These are phyloP conservation scores for Lagorchestes hirsutus DNA, from an alignment of 2,797 vertebrate species.

Conservation along the genomic window DNA sequence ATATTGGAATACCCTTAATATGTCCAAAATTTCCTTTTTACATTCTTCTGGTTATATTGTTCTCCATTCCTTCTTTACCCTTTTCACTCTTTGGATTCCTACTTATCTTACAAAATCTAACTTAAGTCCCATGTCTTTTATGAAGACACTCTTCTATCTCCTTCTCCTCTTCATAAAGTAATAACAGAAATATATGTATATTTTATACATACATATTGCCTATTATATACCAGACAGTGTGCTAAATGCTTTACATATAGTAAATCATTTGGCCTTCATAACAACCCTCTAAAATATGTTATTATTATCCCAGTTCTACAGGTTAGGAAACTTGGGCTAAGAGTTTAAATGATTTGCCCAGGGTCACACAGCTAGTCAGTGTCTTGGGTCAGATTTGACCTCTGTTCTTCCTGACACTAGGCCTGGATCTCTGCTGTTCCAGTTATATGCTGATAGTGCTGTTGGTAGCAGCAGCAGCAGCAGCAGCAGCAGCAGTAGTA, in stretches of 20 bases:
- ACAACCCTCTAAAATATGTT: background rate
- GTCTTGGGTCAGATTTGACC: too few relatives aligned
- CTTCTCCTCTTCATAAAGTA: background rate
- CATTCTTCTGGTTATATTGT: background rate
- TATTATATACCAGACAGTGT: background rate
- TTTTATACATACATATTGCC: too few relatives aligned
- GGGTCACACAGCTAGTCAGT: background rate
- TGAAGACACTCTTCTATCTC: background rate
- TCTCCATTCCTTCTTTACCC: background rate
- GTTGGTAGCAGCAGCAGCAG: too few relatives aligned
- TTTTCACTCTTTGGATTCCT: background rate
- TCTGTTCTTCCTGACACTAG: too few relatives aligned
- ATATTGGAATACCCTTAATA: background rate
- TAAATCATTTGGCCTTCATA: background rate
- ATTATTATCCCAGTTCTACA: background rate
- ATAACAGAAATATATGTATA: background rate
- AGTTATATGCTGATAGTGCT: too few relatives aligned
- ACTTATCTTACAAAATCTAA: background rate
- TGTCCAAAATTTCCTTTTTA: background rate
- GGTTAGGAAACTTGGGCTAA: background rate
- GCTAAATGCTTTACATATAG: background rate
- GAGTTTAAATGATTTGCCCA: background rate
- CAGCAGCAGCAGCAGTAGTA: too few relatives aligned
- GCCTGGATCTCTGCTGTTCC: too few relatives aligned
- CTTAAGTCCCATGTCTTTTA: background rate